Conservation (phyloP, 2,797 vertebrate species). For the Spinus olivaceus region DNA sequence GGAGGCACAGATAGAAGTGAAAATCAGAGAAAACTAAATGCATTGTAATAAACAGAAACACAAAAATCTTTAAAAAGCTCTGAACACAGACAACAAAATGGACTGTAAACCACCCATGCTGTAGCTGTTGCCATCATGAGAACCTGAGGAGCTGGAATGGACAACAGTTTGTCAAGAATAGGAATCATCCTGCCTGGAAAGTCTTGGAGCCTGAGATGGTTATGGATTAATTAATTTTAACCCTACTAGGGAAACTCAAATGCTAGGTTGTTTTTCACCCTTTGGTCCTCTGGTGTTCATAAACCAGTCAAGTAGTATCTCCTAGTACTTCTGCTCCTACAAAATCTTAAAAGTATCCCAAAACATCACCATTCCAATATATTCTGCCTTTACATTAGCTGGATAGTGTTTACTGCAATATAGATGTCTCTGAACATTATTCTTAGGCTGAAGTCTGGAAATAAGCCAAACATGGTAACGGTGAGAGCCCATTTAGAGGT, state of each 20-base stretch:
- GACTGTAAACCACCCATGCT: accelerated
- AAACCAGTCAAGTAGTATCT: background rate
- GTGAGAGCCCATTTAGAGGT: background rate
- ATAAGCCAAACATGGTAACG: background rate
- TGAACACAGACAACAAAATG: background rate
- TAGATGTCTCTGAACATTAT: background rate
- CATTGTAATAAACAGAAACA: background rate
- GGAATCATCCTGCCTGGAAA: background rate
- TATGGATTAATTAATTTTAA: background rate
- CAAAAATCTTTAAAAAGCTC: background rate
- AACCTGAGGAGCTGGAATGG: background rate
- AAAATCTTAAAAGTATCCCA: background rate
- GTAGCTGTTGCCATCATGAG: background rate
- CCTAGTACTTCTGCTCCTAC: background rate
- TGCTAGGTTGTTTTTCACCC: background rate
- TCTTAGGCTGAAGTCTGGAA: background rate
- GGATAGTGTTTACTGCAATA: background rate
- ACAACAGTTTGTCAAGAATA: background rate
- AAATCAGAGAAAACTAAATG: background rate
- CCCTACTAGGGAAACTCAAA: background rate
- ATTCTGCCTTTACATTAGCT: background rate
- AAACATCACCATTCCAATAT: background rate
- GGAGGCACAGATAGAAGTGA: background rate
- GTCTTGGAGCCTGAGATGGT: background rate
- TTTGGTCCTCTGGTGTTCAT: background rate